These are phyloP conservation scores for Macrophya annulata DNA, from an alignment of 2,888 invertebrate species.

Conservation along the genomic window DNA sequence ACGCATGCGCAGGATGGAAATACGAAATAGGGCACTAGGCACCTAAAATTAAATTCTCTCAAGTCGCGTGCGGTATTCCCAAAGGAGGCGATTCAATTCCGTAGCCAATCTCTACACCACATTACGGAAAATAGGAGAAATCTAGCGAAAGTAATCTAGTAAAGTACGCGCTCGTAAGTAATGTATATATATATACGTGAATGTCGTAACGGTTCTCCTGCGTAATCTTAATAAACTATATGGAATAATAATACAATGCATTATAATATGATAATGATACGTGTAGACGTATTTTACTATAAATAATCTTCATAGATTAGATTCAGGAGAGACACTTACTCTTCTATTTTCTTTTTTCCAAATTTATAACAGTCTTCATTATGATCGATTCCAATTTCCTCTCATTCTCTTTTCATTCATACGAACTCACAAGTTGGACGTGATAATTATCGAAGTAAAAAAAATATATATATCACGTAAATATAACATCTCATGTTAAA, in stretches of 20 bases:
- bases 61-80: constrained; percentile 50
- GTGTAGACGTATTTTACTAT: neutral
- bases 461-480: neutral
- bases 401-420: neutral
- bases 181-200: constrained; percentile 27
- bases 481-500: neutral
- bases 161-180: constrained; percentile 42
- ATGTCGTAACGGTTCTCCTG: constrained; percentile 35
- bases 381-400: constrained; percentile 2
- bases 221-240: constrained; percentile 24
- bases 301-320: constrained; percentile 17
- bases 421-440: neutral
- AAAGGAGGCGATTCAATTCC: constrained; percentile 72
- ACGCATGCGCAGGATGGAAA: neutral
- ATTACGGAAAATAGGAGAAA: constrained; percentile 78
- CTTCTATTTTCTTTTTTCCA: neutral
- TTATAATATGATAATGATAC: constrained; percentile 18
- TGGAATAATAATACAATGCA: constrained; percentile 21
- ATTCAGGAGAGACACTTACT: neutral
- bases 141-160: constrained; percentile 73
- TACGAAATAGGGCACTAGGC: constrained; percentile 19
- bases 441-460: neutral
- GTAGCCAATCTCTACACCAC: constrained; percentile 73
- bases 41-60: constrained; percentile 43
- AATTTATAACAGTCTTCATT: neutral